Percentiles rank a stretch among this genome's conserved stretches.
These are phyloP conservation scores for Adineta ricciae DNA, from an alignment of 2,888 invertebrate genomes.

Conservation along the genomic window DNA sequence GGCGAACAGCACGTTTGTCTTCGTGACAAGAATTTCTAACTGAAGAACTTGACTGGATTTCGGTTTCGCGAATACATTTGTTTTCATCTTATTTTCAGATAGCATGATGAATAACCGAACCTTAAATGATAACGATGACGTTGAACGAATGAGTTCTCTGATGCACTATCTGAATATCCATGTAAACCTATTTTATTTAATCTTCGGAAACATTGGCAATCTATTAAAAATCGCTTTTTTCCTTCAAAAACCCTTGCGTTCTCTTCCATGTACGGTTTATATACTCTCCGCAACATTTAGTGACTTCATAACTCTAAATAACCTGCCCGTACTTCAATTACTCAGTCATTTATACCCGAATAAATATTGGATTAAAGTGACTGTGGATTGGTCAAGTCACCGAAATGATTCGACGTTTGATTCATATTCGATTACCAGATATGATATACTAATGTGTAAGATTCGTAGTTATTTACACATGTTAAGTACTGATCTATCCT, in stretches of 20 bases:
- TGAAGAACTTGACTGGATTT: too few relatives aligned
- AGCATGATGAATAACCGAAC: too few relatives aligned
- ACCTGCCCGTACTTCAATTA: background rate
- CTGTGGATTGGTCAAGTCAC: background rate
- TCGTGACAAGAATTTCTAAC: too few relatives aligned
- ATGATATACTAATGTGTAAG: background rate
- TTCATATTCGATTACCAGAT: background rate
- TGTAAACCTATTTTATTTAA: background rate
- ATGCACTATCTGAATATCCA: background rate
- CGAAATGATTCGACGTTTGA: too few relatives aligned
- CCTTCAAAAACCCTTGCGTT: background rate
- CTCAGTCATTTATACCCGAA: background rate
- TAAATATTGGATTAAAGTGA: background rate
- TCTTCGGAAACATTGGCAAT: background rate
- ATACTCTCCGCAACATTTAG: background rate
- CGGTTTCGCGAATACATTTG: too few relatives aligned
- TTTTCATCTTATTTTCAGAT: too few relatives aligned
- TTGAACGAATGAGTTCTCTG: too few relatives aligned
- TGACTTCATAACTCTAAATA: background rate
- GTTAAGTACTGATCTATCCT: background rate
- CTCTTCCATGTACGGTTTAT: background rate
- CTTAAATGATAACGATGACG: too few relatives aligned
- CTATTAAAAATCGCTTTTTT: background rate
- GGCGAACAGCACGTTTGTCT: too few relatives aligned
- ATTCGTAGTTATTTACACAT: background rate